Evolutionary conservation across 2,113 vertebrate genomes (phyloP).

Genomic region (Dromaius novaehollandiae): DNA sequence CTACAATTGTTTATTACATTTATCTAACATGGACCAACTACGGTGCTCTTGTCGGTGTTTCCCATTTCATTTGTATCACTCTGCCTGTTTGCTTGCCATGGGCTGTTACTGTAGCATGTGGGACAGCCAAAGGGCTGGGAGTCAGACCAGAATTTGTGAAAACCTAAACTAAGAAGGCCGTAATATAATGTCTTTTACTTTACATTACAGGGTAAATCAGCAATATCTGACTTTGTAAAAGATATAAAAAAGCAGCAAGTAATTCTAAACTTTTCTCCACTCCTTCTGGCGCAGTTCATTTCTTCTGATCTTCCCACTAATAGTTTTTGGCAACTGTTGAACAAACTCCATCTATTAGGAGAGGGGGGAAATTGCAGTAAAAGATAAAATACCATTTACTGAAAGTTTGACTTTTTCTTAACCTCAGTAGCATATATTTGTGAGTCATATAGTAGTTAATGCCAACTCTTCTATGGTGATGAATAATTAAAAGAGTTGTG

Average conservation of each 20-base stretch:
- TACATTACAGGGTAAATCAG: not conserved
- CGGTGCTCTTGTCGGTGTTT: not conserved
- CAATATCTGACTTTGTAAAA: not conserved
- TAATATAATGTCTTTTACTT: not conserved
- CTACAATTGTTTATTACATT: not conserved
- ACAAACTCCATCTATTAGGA: conserved; percentile 84
- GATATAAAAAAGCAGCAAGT: not conserved
- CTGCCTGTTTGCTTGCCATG: not conserved
- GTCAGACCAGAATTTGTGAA: not conserved
- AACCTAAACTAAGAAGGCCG: not conserved
- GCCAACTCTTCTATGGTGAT: not conserved
- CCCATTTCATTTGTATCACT: not conserved
- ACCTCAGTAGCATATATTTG: not conserved
- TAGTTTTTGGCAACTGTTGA: conserved; percentile 81
- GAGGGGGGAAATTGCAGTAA: not conserved
- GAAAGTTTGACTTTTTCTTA: not conserved
- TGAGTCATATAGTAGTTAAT: not conserved
- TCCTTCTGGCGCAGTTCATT: conserved; percentile 80
- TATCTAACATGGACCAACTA: not conserved
- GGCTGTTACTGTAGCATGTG: not conserved
- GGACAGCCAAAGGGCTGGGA: not conserved
- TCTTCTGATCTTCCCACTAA: conserved; percentile 84
- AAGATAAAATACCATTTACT: not conserved
- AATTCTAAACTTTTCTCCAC: conserved; percentile 64
- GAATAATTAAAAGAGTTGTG: not conserved